phyloP scores from a whole-genome alignment of 2,888 invertebrate species.

The Rhopalosiphum nymphaeae region DNA sequence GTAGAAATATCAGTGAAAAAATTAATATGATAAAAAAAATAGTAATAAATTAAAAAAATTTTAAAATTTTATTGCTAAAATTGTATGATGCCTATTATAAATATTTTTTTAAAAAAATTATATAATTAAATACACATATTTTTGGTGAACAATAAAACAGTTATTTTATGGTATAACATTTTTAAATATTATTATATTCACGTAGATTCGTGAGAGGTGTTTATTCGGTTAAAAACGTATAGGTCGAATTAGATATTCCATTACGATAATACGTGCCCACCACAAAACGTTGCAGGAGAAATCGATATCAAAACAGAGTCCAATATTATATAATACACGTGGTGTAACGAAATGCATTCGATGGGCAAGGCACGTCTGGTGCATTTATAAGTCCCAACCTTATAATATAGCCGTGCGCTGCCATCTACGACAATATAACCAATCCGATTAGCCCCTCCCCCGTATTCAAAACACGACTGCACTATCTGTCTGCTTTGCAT shows the following conservation, averaged over 20 bases:
- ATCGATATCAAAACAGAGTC: not conserved
- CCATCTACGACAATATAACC: slow-evolving; percentile 1
- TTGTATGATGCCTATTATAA: not conserved
- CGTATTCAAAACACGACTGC: not conserved
- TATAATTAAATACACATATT: not conserved
- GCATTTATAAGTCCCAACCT: slow-evolving; percentile 30
- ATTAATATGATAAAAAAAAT: not conserved
- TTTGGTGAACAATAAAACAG: not conserved
- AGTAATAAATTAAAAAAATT: not conserved
- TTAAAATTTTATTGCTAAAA: not conserved
- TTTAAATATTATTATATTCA: not conserved
- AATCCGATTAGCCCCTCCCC: slow-evolving; percentile 11
- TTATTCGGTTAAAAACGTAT: not conserved
- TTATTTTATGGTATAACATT: not conserved
- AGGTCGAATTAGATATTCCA: not conserved
- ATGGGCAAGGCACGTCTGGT: not conserved
- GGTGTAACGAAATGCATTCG: slow-evolving; percentile 25
- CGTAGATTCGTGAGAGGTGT: not conserved
- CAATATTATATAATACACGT: not conserved
- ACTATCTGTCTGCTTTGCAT: slow-evolving; percentile 16
- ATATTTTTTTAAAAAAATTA: not conserved
- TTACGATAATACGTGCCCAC: not conserved
- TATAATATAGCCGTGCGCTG: not conserved
- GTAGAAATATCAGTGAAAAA: not conserved
- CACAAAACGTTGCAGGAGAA: not conserved